Evolutionary conservation across 2,888 invertebrate species (phyloP).

Genomic region (Uropetala carovei): DNA sequence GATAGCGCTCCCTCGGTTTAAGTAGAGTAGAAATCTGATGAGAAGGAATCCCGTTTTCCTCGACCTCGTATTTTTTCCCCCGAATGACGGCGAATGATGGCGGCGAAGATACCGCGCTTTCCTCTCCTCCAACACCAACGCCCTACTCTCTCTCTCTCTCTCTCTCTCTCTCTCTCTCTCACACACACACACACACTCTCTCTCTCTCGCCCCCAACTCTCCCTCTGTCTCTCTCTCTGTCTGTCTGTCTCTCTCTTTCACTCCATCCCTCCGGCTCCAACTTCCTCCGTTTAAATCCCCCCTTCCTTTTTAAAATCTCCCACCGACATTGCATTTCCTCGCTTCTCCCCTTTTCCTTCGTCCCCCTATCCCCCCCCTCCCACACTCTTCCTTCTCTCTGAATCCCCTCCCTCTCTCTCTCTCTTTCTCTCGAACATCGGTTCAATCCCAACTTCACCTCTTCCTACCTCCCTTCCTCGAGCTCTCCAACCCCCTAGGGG

Average conservation of each 20-base stretch:
- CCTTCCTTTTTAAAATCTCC: not conserved
- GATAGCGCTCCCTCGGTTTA: no score
- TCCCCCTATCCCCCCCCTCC: not conserved
- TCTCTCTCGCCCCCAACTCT: not conserved
- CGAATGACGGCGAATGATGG: not conserved
- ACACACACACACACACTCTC: no score
- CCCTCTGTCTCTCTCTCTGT: not conserved
- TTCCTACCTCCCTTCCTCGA: not conserved
- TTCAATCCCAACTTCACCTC: not conserved
- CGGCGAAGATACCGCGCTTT: not conserved
- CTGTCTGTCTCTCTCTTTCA: not conserved
- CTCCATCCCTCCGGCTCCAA: no score
- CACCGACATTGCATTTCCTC: not conserved
- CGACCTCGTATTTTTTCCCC: not conserved
- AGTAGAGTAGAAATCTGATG: not conserved
- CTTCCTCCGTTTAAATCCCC: no score
- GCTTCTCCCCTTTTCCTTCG: not conserved
- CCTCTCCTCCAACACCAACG: not conserved
- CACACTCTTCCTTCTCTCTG: no score
- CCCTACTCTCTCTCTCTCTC: not conserved
- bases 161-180: no score
- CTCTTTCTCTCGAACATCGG: not conserved
- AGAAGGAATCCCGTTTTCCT: not conserved
- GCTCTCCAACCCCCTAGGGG: slow-evolving; percentile 8
- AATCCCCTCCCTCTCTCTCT: no score